Evolutionary conservation across 2,888 invertebrate genomes (phyloP).

Genomic region (Drosophila rubida): DNA sequence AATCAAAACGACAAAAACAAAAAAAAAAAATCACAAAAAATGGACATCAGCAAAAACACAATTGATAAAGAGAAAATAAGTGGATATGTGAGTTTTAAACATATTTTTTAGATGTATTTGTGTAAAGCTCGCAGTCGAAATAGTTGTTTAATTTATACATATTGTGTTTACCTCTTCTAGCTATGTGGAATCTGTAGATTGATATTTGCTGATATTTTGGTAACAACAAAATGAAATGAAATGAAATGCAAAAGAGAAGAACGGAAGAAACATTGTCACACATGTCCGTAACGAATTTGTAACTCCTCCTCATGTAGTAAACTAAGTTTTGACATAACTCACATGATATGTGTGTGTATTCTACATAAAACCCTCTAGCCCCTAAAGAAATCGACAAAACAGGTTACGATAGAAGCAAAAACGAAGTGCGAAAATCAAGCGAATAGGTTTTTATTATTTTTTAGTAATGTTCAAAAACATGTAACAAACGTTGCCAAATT

Average conservation of each 20-base stretch:
- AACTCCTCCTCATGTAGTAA: constrained; percentile 55
- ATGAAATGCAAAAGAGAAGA: not conserved
- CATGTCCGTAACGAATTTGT: constrained; percentile 63
- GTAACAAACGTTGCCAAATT: constrained; percentile 81
- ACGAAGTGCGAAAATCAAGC: constrained; percentile 64
- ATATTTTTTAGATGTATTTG: constrained; percentile 23
- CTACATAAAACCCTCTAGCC: constrained; percentile 2
- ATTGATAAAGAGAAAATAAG: not conserved
- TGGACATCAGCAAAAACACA: constrained; percentile 1
- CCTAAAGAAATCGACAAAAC: constrained; percentile 21
- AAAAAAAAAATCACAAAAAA: not conserved
- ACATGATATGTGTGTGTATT: constrained; percentile 14
- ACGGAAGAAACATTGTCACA: constrained; percentile 31
- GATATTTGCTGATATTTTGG: constrained; percentile 45
- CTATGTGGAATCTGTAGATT: constrained; percentile 32
- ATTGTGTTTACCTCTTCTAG: constrained; percentile 35
- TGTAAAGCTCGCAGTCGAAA: constrained; percentile 34
- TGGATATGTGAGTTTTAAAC: constrained; percentile 36
- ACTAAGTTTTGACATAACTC: constrained; percentile 35
- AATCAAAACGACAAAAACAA: constrained; percentile 20
- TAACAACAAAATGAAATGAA: constrained; percentile 4
- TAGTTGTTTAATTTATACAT: constrained; percentile 30
- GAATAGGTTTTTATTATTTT: constrained; percentile 26
- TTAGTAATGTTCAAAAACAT: constrained; percentile 53
- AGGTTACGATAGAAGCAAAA: constrained; percentile 33